Evolutionary conservation across 2,113 vertebrate genomes (phyloP), one percentile per base, ranked within the genome.

Genomic region (Pardalotus punctatus): DNA sequence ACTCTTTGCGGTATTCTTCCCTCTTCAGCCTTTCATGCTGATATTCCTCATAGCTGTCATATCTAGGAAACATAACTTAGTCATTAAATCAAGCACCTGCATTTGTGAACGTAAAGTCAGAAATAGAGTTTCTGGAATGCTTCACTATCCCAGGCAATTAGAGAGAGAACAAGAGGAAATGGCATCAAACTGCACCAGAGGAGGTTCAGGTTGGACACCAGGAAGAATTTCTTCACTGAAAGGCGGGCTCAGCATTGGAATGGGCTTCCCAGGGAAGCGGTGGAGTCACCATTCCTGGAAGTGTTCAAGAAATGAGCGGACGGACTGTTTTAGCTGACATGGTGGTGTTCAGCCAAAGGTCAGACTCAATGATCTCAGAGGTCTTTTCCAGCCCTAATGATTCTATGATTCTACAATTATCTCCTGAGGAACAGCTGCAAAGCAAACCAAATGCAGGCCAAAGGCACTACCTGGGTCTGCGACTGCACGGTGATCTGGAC

Each of bases 31-130:
- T 98, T 97, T 99, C 99, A 50, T 99, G 98, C 98, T 99, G 99
- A 98, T 99, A 99, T 60, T 99, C 99, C 97, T 99, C 99, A 70
- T 99, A 99, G 98, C 99, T 99, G 99, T 99, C 99, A 95, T 99
- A 99, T 98, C 99, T 98, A 97, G 89, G 95, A 97, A 97, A 98
- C 93, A 98, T 11, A 98, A 98, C 88, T 94, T 78, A 87, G 95
- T 97, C 93, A 97, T 96, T 97, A 98, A 97, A 93, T 96, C 91
- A 94, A 93, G 82, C 50, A 81, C 81, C 69, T 88, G 90, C 40
- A 91, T 93, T 86, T 77, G 38, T 89, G 66, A 22, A 60, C 51
- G 65, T 33, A 84, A 79, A 94, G 94, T 58, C 19, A 96, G 79
- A 70, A 65, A 91, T 20, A 88, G 31, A 57, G 8, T 79, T 84